phyloP scores from a whole-genome alignment of 2,888 invertebrate genomes.

The Urechis unicinctus region DNA sequence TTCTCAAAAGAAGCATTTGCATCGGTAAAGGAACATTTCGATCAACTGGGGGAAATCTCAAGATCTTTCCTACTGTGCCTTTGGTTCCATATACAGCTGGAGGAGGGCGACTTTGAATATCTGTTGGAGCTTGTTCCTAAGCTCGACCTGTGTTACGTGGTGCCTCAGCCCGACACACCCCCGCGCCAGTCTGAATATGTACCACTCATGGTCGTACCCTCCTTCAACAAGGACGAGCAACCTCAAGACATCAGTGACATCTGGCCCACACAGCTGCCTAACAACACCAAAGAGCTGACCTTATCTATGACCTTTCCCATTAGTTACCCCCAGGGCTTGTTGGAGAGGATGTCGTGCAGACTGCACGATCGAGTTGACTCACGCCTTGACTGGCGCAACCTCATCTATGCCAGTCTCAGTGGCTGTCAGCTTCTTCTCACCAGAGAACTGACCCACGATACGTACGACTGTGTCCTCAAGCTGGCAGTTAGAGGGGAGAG shows the following conservation, averaged over 20 bases:
- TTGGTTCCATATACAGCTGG: conserved; percentile 38
- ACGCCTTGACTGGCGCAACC: conserved; percentile 37
- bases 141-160: conserved; percentile 39
- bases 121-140: conserved; percentile 32
- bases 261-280: conserved; percentile 3
- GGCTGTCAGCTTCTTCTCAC: conserved; percentile 3
- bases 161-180: conserved; percentile 36
- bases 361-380: conserved; percentile 31
- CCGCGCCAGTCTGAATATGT: conserved; percentile 23
- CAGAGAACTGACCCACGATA: conserved; percentile 4
- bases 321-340: conserved; percentile 29
- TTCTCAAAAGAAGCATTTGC: conserved; percentile 33
- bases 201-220: conserved; percentile 38
- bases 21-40: conserved; percentile 29
- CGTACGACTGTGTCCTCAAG: conserved; percentile 3
- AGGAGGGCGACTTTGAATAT: conserved; percentile 18
- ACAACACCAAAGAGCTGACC: conserved; percentile 2
- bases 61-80: conserved; percentile 40
- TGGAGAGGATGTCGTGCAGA: conserved; percentile 27
- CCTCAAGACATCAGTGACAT: conserved; percentile 1
- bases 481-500: conserved; percentile 1
- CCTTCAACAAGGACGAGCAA: conserved; percentile 11
- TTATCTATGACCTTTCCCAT: conserved; percentile 25
- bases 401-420: conserved; percentile 28
- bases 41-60: conserved; percentile 37